Conservation (phyloP, 1,140 invertebrate species). For the Plectrocnemia conspersa region DNA sequence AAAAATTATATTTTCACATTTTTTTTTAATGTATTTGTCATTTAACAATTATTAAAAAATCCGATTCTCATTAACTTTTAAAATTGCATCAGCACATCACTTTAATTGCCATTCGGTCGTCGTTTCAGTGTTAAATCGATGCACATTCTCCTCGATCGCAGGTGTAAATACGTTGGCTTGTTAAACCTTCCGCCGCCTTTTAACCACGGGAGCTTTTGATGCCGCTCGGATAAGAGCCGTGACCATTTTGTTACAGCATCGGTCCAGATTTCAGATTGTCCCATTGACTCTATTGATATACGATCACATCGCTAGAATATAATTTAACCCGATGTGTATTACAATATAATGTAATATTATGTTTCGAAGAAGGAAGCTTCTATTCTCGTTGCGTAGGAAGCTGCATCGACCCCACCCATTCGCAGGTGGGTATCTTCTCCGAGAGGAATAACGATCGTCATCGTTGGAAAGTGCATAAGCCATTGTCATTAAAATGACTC, state of each 20-base stretch:
- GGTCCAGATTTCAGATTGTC: conserved; percentile 12
- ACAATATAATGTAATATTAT: neutral
- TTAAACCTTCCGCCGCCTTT: conserved; percentile 10
- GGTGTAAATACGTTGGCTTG: conserved; percentile 22
- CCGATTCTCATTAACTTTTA: too few species aligned
- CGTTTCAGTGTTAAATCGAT: conserved; percentile 6
- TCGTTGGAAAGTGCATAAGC: neutral
- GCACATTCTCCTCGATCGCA: conserved; percentile 3
- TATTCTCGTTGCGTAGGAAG: conserved; percentile 6
- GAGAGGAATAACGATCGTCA: conserved; percentile 12
- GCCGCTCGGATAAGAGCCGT: conserved; percentile 17
- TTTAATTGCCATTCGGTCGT: neutral
- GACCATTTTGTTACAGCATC: conserved; percentile 23
- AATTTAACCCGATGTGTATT: neutral
- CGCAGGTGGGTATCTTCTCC: conserved; percentile 9
- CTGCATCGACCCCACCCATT: conserved; percentile 8
- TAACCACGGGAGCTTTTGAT: conserved; percentile 7
- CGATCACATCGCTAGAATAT: neutral
- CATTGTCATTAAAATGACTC: conserved; percentile 22
- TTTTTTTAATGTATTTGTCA: too few species aligned
- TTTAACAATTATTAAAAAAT: too few species aligned
- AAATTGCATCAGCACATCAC: too few species aligned
- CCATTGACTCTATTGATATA: neutral
- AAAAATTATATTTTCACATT: too few species aligned
- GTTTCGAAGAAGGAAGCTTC: neutral